Evolutionary conservation across 2,113 vertebrate species (phyloP).

Genomic region (Thamnaconus septentrionalis): DNA sequence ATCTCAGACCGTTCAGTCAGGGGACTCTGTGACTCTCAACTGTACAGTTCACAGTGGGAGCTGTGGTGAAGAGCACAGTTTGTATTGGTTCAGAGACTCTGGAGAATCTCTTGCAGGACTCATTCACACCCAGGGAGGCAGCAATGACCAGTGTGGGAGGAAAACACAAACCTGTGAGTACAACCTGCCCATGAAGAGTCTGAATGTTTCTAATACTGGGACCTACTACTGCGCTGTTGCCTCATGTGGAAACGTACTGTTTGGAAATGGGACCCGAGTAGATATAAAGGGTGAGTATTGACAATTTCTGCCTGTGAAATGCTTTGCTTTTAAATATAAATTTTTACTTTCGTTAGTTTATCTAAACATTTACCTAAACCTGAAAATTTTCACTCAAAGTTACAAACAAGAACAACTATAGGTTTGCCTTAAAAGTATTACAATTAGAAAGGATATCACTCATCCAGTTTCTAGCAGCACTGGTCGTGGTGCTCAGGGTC

Average conservation of each 20-base stretch:
- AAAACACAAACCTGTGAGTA: constrained; percentile 46
- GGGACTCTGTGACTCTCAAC: constrained; percentile 50
- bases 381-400: too few species aligned
- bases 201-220: background rate
- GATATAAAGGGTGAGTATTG: background rate
- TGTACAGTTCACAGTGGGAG: constrained; percentile 49
- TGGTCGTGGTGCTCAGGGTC: too few species aligned
- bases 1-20: constrained; percentile 29
- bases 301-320: background rate
- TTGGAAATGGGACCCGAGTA: background rate
- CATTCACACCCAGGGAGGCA: constrained; percentile 42
- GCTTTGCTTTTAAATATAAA: too few species aligned
- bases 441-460: too few species aligned
- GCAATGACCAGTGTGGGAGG: background rate
- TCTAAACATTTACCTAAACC: too few species aligned
- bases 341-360: too few species aligned
- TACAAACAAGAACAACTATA: too few species aligned
- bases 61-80: constrained; percentile 45
- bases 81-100: constrained; percentile 63
- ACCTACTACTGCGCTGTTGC: constrained; percentile 36
- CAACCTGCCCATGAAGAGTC: constrained; percentile 16
- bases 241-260: constrained; percentile 38
- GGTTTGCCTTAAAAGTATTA: too few species aligned
- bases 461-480: too few species aligned
- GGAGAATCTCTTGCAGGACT: constrained; percentile 28